Evolutionary conservation across 1,140 invertebrate species (phyloP).

Genomic region (Brachionus koreanus): DNA sequence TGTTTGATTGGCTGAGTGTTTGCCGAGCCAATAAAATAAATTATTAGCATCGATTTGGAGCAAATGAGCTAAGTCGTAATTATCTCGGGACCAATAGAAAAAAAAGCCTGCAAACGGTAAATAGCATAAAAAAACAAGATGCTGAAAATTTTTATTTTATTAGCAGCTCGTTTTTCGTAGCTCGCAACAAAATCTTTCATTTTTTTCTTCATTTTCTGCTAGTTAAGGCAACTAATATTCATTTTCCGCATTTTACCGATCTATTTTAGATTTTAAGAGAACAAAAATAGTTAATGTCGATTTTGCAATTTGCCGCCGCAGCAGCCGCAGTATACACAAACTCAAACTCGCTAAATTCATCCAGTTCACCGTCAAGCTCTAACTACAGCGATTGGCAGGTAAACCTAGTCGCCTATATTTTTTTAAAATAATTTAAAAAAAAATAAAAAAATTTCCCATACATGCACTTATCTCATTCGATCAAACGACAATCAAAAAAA

Average conservation of each 20-base stretch:
- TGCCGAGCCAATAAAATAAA: background rate
- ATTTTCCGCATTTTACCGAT: background rate
- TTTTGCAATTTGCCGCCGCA: conserved; percentile 37
- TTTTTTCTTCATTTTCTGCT: background rate
- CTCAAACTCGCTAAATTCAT: background rate
- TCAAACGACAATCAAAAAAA: background rate
- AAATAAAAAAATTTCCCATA: no score
- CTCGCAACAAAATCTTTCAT: conserved; percentile 25
- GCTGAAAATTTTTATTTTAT: conserved; percentile 14
- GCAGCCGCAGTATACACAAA: conserved; percentile 35
- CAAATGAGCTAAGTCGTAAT: background rate
- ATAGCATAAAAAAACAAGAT: conserved; percentile 12
- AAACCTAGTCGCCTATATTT: no score
- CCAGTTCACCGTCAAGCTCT: background rate
- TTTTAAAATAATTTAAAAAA: no score
- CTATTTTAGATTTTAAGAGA: background rate
- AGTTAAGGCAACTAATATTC: background rate
- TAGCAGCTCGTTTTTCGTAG: background rate
- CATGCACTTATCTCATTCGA: background rate
- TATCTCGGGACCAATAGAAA: background rate
- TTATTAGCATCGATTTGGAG: background rate
- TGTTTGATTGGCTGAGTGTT: background rate
- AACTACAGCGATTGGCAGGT: conserved; percentile 33
- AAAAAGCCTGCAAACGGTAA: background rate
- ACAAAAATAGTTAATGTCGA: conserved; percentile 12